Evolutionary conservation across 2,888 invertebrate species (phyloP), one percentile per base, ranked within the genome.

Genomic region (Adineta ricciae): DNA sequence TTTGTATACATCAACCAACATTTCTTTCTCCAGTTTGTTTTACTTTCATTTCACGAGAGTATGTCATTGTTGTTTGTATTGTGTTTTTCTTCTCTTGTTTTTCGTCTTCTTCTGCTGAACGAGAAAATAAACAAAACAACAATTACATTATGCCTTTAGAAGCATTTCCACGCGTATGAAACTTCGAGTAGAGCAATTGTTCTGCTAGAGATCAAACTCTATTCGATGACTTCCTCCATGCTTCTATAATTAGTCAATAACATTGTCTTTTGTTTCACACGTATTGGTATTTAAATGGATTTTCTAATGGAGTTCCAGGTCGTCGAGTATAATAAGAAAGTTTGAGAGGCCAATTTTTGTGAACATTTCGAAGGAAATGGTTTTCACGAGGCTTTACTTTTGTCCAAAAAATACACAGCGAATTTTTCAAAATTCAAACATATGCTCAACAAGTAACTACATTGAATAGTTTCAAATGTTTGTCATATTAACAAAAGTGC

Each of bases 41-140:
- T 64, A 64, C 64, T 64, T 64, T 64, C 64, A 64, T 64, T 64
- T 64, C 64, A 27, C 27, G 64, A 64, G 64, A 64, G 64, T 64
- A 64, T 64, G 27, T 64, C 64, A 64, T 64, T 32, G 32, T 27
- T 64, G 64, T 64, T 32, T 64, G 64, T 64, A 64, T 64, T 64
- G 64, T 64, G 56, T 56, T 32, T 64, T 46, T 46, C 27, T 56
- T 56, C 19, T 27, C 27, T 27, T 56, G n/a, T 27, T 56, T 56
- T 56, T n/a, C 27, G 56, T 56, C 56, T 56, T 56, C 56, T 27
- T 27, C 56, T 27, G 14, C 24, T 64, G 32, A 64, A 64, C 27
- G 27, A 64, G 64, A 27, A 64, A 64, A 64, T 32, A 32, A 64
- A 64, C 27, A 64, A 64, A 64, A 64, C 14, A 64, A 64, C 64